These are phyloP conservation scores for Amblyjoppa proteus DNA, from an alignment of 2,888 invertebrate species.

Conservation along the genomic window DNA sequence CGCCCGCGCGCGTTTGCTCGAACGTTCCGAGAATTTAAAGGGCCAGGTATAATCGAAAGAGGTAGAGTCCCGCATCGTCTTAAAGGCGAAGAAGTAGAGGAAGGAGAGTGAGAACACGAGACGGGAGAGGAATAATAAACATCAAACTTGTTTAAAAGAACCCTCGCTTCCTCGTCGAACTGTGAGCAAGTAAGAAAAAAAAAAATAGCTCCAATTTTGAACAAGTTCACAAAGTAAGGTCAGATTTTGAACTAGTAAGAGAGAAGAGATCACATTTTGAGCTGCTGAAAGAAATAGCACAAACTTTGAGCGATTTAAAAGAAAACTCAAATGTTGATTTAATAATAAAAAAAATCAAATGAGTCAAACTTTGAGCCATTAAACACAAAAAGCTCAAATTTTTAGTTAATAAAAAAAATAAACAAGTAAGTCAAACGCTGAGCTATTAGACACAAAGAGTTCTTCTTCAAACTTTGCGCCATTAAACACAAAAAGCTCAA, in stretches of 20 bases:
- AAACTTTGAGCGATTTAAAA: neutral
- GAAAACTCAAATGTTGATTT: no score
- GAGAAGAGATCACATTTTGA: neutral
- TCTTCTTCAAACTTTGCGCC: no score
- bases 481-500: neutral
- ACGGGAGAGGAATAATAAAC: conserved; percentile 9
- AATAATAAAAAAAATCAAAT: neutral
- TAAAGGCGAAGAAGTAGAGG: conserved; percentile 10
- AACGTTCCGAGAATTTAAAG: conserved; percentile 70
- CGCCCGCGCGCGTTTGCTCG: conserved; percentile 29
- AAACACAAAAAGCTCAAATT: neutral
- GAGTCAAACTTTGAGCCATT: neutral
- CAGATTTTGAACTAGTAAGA: neutral
- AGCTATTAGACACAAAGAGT: neutral
- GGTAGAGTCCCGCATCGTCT: conserved; percentile 38
- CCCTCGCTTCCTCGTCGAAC: neutral
- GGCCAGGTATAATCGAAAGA: conserved; percentile 67
- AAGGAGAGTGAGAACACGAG: neutral
- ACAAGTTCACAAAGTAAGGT: neutral
- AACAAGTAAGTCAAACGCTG: neutral
- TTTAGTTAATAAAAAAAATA: no score
- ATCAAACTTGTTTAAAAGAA: neutral
- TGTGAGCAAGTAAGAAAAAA: neutral
- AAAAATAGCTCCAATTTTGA: neutral
- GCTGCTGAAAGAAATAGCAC: no score